A percentile compares a stretch with the other conserved stretches of the same genome.
phyloP scores from a whole-genome alignment of 1,140 invertebrate genomes.

The Pinna nobilis region DNA sequence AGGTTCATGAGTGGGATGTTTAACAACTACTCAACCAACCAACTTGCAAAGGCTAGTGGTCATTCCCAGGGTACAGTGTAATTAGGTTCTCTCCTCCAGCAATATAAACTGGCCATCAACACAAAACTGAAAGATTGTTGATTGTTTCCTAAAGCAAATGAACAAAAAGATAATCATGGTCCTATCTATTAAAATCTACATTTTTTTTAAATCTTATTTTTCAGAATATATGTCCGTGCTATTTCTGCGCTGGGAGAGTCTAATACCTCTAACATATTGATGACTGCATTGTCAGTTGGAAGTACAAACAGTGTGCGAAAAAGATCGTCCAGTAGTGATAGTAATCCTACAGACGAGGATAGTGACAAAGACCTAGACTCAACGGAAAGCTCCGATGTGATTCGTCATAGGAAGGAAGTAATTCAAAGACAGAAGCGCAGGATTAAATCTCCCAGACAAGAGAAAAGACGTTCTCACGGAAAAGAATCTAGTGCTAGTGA shows the following conservation, averaged over 20 bases:
- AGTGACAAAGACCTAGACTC: slow-evolving; percentile 57
- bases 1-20: too few relatives aligned
- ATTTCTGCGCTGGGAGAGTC: slow-evolving; percentile 63
- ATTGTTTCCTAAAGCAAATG: too few relatives aligned
- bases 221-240: slow-evolving; percentile 62
- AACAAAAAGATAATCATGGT: too few relatives aligned
- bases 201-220: slow-evolving; percentile 5
- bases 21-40: too few relatives aligned
- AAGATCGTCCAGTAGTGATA: slow-evolving; percentile 44
- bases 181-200: too few relatives aligned
- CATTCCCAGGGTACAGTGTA: too few relatives aligned
- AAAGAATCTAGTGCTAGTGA: slow-evolving; percentile 35
- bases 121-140: too few relatives aligned
- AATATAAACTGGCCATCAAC: too few relatives aligned
- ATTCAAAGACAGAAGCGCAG: slow-evolving; percentile 43
- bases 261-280: slow-evolving; percentile 58
- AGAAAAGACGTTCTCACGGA: slow-evolving; percentile 22
- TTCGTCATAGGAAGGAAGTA: slow-evolving; percentile 31
- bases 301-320: slow-evolving; percentile 18
- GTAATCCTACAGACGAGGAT: slow-evolving; percentile 47
- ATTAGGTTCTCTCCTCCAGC: too few relatives aligned
- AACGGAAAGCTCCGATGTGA: slow-evolving; percentile 49
- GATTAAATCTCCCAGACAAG: slow-evolving; percentile 49
- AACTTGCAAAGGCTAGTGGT: too few relatives aligned
- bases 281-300: slow-evolving; percentile 51